A percentile compares a stretch with the other conserved stretches of the same genome.
Conservation (phyloP, 2,113 vertebrate species). For the Prochilodus magdalenae region DNA sequence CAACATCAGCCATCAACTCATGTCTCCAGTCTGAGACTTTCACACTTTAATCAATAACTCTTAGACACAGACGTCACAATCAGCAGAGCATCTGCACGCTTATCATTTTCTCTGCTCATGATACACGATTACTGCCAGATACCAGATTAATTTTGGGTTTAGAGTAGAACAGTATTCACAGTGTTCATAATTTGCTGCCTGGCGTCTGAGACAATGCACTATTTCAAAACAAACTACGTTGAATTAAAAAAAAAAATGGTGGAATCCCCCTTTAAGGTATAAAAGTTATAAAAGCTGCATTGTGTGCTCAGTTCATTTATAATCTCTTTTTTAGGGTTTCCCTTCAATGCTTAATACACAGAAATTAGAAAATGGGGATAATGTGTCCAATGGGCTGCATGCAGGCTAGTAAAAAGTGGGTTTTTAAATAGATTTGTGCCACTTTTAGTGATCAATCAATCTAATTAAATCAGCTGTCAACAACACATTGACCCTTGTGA, state of each 20-base stretch:
- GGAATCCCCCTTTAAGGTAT: no score
- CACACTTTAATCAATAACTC: background rate
- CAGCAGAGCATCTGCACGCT: no score
- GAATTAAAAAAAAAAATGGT: no score
- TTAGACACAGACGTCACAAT: background rate
- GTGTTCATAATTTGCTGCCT: background rate
- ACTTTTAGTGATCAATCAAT: conserved; percentile 48
- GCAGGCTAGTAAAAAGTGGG: conserved; percentile 30
- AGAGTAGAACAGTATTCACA: background rate
- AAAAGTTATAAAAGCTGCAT: no score
- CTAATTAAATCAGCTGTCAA: conserved; percentile 14
- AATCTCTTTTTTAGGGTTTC: background rate
- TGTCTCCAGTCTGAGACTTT: background rate
- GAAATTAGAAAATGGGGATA: background rate
- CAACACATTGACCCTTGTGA: conserved; percentile 29
- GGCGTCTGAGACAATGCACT: no score
- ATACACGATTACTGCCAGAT: no score
- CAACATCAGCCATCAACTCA: conserved; percentile 43
- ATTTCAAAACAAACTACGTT: no score
- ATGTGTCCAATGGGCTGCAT: conserved; percentile 18
- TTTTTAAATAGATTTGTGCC: conserved; percentile 49
- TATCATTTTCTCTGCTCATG: no score
- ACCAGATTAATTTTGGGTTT: no score
- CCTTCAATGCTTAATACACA: background rate
- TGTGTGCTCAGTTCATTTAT: background rate